These are phyloP conservation scores for Hippocampus zosterae DNA, from an alignment of 2,113 vertebrate species.

Conservation along the genomic window DNA sequence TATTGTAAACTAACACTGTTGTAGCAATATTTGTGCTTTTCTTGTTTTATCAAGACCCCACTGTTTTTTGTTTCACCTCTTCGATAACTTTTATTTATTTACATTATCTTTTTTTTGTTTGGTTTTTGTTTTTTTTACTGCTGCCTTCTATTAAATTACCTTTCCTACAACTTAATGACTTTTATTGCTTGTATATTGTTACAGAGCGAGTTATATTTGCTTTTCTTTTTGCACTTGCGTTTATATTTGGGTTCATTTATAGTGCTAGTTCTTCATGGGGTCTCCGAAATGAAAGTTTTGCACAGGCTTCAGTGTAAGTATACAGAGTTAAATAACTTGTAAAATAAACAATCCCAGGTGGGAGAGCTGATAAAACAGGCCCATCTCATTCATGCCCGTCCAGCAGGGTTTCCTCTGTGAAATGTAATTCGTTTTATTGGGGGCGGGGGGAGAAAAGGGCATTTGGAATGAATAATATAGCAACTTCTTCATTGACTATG, in stretches of 20 bases:
- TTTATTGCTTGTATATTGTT: neutral
- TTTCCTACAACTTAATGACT: constrained; percentile 25
- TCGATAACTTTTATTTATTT: constrained; percentile 64
- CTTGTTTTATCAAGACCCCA: constrained; percentile 47
- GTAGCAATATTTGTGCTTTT: constrained; percentile 40
- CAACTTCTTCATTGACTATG: neutral
- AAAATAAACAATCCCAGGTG: neutral
- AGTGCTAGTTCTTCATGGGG: neutral
- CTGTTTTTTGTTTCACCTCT: constrained; percentile 52
- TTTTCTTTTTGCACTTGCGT: neutral
- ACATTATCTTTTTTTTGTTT: constrained; percentile 35
- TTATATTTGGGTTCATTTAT: neutral
- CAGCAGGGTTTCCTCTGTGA: neutral
- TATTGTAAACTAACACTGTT: constrained; percentile 66
- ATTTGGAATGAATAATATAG: neutral
- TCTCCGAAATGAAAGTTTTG: neutral
- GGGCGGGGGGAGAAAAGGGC: neutral
- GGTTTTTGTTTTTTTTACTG: constrained; percentile 28
- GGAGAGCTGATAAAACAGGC: neutral
- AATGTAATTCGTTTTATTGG: neutral
- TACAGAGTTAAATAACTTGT: neutral
- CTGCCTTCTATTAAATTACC: constrained; percentile 71
- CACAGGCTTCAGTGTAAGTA: neutral
- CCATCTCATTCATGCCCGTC: neutral
- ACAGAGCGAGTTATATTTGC: neutral